Percentiles rank a stretch among this genome's conserved stretches.
phyloP scores from a whole-genome alignment of 1,140 invertebrate species.

The Aphelenchoides fujianensis region DNA sequence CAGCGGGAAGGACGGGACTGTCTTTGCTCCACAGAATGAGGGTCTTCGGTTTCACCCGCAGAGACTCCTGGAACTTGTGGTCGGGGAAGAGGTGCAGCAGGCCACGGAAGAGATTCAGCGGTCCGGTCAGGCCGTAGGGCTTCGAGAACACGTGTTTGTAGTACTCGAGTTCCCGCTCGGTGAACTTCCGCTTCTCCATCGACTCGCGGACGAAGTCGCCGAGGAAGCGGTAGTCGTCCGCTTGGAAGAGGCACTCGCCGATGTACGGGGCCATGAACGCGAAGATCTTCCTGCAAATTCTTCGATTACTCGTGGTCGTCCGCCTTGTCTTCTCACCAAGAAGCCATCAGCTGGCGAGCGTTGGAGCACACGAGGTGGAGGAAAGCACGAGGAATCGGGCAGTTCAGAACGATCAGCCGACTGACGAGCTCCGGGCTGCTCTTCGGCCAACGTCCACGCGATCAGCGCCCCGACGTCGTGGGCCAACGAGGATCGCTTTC shows the following conservation, averaged over 20 bases:
- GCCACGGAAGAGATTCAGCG: neutral
- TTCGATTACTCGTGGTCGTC: neutral
- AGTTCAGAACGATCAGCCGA: constrained; percentile 18
- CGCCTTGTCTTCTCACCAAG: neutral
- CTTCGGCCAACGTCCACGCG: neutral
- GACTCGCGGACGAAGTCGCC: neutral
- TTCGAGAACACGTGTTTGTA: constrained; percentile 7
- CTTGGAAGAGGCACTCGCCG: neutral
- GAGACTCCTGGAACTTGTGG: neutral
- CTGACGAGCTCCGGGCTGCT: constrained; percentile 7
- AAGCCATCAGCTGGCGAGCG: neutral
- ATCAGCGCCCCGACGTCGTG: constrained; percentile 18
- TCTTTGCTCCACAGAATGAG: neutral
- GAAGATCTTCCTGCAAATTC: neutral
- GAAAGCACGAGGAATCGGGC: neutral
- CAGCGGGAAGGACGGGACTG: neutral
- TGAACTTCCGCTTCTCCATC: constrained; percentile 3
- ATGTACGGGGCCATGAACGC: neutral
- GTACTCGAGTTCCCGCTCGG: neutral
- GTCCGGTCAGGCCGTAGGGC: neutral
- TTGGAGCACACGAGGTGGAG: constrained; percentile 5
- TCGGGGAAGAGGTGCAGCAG: neutral
- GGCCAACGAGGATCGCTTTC: constrained; percentile 4
- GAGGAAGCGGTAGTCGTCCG: neutral
- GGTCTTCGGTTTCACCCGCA: constrained; percentile 4